Percentiles rank a stretch among this genome's conserved stretches.
phyloP scores from a whole-genome alignment of 2,113 vertebrate species.

The Microcebus tavaratra region DNA sequence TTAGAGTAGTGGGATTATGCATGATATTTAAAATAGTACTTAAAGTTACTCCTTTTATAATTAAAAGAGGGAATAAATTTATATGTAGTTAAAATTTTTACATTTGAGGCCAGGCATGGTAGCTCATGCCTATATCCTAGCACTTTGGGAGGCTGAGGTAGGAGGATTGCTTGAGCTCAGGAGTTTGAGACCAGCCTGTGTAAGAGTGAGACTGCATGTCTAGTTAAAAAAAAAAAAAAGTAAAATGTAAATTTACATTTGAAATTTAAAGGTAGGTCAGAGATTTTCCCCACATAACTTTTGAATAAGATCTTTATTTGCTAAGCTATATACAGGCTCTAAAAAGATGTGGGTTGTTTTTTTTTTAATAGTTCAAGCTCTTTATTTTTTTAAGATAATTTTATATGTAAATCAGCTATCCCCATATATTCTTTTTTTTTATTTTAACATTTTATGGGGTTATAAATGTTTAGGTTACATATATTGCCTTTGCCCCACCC shows the following conservation, averaged over 20 bases:
- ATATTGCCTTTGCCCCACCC: too few species aligned
- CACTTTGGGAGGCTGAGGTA: not conserved
- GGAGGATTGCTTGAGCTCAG: not conserved
- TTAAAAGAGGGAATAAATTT: conserved; percentile 43
- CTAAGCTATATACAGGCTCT: not conserved
- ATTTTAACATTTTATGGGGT: too few species aligned
- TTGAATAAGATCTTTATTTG: conserved; percentile 48
- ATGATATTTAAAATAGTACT: conserved; percentile 18
- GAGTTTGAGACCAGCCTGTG: not conserved
- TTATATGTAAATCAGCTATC: too few species aligned
- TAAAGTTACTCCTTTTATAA: conserved; percentile 49
- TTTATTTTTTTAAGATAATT: too few species aligned
- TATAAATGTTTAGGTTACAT: too few species aligned
- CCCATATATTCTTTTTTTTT: too few species aligned
- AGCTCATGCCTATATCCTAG: not conserved
- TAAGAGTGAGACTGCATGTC: not conserved
- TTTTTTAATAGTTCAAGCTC: too few species aligned
- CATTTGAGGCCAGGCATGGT: not conserved
- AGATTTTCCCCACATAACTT: not conserved
- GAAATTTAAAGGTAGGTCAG: conserved; percentile 10
- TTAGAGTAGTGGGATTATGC: not conserved
- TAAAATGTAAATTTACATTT: conserved; percentile 26
- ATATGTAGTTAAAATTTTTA: not conserved
- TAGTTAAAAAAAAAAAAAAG: not conserved
- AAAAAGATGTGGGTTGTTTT: not conserved